Percentiles rank a stretch among this genome's conserved stretches.
phyloP scores from a whole-genome alignment of 2,888 invertebrate species.

The Listrodromus nycthemerus region DNA sequence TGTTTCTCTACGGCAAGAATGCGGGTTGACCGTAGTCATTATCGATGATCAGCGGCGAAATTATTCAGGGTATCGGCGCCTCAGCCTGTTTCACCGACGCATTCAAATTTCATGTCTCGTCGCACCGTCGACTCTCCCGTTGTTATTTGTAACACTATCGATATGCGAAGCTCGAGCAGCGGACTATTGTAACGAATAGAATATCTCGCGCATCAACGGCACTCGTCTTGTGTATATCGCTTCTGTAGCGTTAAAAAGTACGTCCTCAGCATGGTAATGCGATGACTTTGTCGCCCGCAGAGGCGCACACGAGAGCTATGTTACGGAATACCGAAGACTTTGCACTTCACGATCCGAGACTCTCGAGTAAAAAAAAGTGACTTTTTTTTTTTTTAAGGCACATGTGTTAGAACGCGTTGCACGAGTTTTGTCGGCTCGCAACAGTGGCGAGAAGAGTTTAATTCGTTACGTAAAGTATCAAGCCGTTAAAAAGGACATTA shows the following conservation, averaged over 20 bases:
- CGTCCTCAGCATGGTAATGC: constrained; percentile 60
- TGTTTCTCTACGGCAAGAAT: constrained; percentile 10
- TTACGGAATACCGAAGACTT: constrained; percentile 1
- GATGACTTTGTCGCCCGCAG: constrained; percentile 37
- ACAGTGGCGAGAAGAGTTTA: constrained; percentile 10
- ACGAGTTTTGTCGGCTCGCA: constrained; percentile 47
- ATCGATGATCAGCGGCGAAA: constrained; percentile 59
- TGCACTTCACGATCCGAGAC: constrained; percentile 14
- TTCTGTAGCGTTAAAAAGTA: constrained; percentile 36
- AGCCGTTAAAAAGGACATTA: constrained; percentile 55
- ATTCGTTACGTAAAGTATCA: constrained; percentile 64
- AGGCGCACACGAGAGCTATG: not conserved
- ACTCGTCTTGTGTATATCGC: constrained; percentile 26
- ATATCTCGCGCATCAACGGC: constrained; percentile 47
- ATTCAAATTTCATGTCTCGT: constrained; percentile 45
- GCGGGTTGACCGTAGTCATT: constrained; percentile 59
- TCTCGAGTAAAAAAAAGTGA: not conserved
- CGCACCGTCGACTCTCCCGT: not conserved
- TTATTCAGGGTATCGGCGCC: constrained; percentile 53
- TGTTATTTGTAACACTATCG: constrained; percentile 1
- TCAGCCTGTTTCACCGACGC: constrained; percentile 12
- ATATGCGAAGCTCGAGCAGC: constrained; percentile 38
- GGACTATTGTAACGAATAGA: constrained; percentile 48
- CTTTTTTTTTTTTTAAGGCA: not conserved
- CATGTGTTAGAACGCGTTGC: constrained; percentile 51